A percentile compares a stretch with the other conserved stretches of the same genome.
phyloP scores from a whole-genome alignment of 2,113 vertebrate genomes.

The Axis porcinus region DNA sequence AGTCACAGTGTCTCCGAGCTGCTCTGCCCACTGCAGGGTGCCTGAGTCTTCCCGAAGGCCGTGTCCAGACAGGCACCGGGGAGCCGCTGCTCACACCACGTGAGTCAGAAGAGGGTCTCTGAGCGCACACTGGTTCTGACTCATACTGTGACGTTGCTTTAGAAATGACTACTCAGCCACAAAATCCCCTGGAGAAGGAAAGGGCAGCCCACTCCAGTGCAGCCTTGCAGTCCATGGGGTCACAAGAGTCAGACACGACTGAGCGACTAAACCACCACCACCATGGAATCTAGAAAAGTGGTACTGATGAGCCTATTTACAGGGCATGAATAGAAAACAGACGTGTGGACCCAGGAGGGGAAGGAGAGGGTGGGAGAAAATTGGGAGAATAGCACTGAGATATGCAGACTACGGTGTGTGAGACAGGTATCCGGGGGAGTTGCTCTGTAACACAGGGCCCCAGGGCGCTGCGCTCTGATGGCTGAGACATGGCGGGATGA shows the following conservation, averaged over 20 bases:
- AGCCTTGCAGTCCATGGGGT: not conserved
- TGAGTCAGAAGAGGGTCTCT: not conserved
- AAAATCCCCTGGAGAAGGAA: not conserved
- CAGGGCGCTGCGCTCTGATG: not conserved
- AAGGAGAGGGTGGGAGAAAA: not conserved
- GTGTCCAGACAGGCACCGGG: rapidly evolving
- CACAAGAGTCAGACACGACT: rapidly evolving
- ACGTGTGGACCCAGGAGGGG: not conserved
- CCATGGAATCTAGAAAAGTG: not conserved
- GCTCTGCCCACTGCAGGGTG: rapidly evolving
- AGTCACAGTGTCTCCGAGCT: rapidly evolving
- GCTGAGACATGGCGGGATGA: rapidly evolving
- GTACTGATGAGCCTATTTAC: not conserved
- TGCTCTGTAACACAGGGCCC: not conserved
- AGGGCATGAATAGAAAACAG: rapidly evolving
- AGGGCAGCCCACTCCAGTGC: not conserved
- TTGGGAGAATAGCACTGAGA: not conserved
- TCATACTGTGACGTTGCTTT: not conserved
- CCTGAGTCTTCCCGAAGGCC: rapidly evolving
- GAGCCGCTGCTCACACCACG: rapidly evolving
- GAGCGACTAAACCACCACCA: rapidly evolving
- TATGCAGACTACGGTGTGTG: rapidly evolving
- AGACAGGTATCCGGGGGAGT: rapidly evolving
- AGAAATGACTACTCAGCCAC: not conserved
- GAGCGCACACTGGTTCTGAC: not conserved